Base-by-base conservation (phyloP, 2,797 vertebrate genomes). In the Neomorphus geoffroyi region DNA sequence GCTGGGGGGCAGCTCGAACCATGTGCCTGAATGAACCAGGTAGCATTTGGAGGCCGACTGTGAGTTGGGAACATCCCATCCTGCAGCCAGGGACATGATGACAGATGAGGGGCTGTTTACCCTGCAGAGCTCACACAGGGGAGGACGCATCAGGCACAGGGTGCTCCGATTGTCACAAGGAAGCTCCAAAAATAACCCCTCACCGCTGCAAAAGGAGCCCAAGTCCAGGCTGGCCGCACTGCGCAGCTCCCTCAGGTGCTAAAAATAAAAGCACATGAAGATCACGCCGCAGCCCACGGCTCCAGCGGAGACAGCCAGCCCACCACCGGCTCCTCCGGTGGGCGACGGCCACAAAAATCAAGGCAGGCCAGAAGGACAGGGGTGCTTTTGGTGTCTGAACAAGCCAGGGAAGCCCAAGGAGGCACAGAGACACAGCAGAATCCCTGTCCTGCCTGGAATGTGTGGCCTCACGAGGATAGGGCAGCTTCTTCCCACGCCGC, bases 181-280 rank as follows among this genome's bases (percentile, higher is more conserved):
- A 80, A 41, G 8, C 60, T n/a, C 94, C 80, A 95, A 95, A 94
- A 93, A 96, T 96, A 96, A 45, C 77, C 60, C 9, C 1, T 48
- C 82, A 37, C 46, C 70, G 35, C 41, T 50, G 53, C 64, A 70
- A 79, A 69, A 64, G 86, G 69, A 89, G 67, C 35, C 81, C 50
- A 12, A 78, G 88, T 32, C 61, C 64, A 70, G 88, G 39, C 35
- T 18, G 50, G 92, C 71, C 18, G 0, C 53, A 26, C 60, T 1
- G 0, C 0, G 0, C 26, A 94, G 77, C 86, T 87, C 41, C 53
- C 86, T 87, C 41, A 56, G 74, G 71, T 39, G 75, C 96, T 95
- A 97, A 93, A 96, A 96, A 96, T 95, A 95, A 95, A 86, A 50
- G 73, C 84, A 78, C 70, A 60, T 48, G 83, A 84, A 70, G 83